Percentiles rank a stretch among this genome's conserved stretches.
Evolutionary conservation across 2,888 invertebrate species (phyloP).

Genomic region (Prosapia bicincta): DNA sequence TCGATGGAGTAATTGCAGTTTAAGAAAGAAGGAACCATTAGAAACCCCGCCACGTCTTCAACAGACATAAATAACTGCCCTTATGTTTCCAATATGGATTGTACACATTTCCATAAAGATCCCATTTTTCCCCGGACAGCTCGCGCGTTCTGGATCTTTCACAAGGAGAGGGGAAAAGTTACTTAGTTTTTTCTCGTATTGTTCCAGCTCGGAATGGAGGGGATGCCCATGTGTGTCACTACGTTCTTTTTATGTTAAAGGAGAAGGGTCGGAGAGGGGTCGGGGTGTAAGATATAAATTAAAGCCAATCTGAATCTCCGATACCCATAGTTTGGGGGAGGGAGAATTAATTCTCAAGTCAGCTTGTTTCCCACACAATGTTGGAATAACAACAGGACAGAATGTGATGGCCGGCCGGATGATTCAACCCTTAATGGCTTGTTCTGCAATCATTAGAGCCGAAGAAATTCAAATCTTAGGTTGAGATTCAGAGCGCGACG

Average conservation of each 20-base stretch:
- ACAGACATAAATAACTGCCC: conserved; percentile 24
- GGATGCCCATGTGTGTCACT: conserved; percentile 28
- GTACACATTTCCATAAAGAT: conserved; percentile 30
- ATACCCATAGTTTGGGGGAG: not conserved
- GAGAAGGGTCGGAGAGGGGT: conserved; percentile 11
- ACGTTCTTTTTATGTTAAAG: conserved; percentile 30
- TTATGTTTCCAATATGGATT: conserved; percentile 31
- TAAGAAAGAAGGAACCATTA: conserved; percentile 14
- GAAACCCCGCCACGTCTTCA: conserved; percentile 8
- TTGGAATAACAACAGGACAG: not conserved
- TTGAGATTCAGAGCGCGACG: not conserved
- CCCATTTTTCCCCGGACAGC: conserved; percentile 24
- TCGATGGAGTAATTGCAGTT: conserved; percentile 20
- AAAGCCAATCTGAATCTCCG: conserved; percentile 24
- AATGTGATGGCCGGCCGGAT: not conserved
- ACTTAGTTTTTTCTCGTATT: conserved; percentile 32
- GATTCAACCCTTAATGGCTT: not conserved
- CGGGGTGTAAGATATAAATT: conserved; percentile 30
- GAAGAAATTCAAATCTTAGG: not conserved
- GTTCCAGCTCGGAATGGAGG: conserved; percentile 11
- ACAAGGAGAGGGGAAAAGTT: conserved; percentile 13
- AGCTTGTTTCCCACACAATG: not conserved
- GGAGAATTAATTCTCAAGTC: conserved; percentile 12
- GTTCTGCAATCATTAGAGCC: not conserved
- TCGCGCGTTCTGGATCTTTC: not conserved